These are phyloP conservation scores for Drosophila stalkeri DNA, from an alignment of 2,888 invertebrate species.

Conservation along the genomic window DNA sequence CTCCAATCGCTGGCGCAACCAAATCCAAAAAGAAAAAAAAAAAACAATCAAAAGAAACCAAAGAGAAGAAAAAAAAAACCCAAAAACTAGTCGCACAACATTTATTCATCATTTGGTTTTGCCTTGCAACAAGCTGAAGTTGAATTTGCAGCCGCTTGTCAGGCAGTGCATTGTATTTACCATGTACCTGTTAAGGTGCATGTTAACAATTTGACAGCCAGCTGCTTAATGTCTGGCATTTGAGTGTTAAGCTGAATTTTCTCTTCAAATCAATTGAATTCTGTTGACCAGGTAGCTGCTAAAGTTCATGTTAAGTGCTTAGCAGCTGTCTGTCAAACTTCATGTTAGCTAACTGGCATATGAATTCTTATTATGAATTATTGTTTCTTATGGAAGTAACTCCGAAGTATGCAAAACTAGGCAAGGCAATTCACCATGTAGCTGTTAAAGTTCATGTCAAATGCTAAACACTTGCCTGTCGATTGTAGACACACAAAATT, in stretches of 20 bases:
- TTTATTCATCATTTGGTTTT: constrained; percentile 58
- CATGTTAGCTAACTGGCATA: too few relatives aligned
- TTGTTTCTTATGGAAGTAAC: not conserved
- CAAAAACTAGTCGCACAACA: constrained; percentile 69
- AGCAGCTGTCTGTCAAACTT: not conserved
- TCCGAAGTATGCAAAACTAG: not conserved
- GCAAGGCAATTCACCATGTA: not conserved
- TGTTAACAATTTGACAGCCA: not conserved
- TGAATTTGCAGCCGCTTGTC: constrained; percentile 4
- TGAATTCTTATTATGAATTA: too few relatives aligned
- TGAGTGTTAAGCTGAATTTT: not conserved
- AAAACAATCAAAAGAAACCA: constrained; percentile 7
- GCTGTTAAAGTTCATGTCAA: constrained; percentile 4
- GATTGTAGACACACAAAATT: not conserved
- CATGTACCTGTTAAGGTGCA: constrained; percentile 1
- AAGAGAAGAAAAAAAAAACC: not conserved
- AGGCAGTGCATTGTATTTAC: constrained; percentile 18
- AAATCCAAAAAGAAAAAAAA: constrained; percentile 6
- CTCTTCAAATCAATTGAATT: not conserved
- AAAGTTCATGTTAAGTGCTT: not conserved
- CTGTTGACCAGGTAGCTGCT: not conserved
- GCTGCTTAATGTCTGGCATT: not conserved
- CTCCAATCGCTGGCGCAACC: constrained; percentile 42
- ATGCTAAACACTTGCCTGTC: not conserved
- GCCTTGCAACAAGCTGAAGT: constrained; percentile 21